phyloP scores from a whole-genome alignment of 1,140 invertebrate species.

The Choristoneura fumiferana region DNA sequence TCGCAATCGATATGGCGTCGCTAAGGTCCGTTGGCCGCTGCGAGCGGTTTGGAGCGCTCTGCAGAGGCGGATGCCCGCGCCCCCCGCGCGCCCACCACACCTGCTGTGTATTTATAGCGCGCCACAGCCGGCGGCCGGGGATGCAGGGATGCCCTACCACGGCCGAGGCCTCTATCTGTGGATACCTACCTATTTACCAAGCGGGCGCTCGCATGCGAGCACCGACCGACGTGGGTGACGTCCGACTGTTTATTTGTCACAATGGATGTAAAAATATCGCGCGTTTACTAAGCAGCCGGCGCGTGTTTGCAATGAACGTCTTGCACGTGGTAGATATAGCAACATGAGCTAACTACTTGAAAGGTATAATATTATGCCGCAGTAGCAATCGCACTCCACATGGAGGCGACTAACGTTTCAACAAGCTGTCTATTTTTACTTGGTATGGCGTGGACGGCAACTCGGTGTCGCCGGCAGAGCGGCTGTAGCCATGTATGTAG shows the following conservation, averaged over 20 bases:
- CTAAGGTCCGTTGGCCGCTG: conserved; percentile 75
- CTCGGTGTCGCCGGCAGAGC: conserved; percentile 4
- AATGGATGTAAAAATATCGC: conserved; percentile 60
- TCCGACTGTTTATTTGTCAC: conserved; percentile 53
- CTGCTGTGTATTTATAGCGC: conserved; percentile 76
- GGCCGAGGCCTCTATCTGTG: conserved; percentile 36
- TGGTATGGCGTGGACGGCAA: conserved; percentile 7
- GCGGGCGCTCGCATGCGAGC: conserved; percentile 29
- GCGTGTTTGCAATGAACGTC: background rate
- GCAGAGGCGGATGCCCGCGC: conserved; percentile 69
- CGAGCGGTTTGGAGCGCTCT: conserved; percentile 65
- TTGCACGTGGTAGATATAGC: conserved; percentile 11
- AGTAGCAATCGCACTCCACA: conserved; percentile 15
- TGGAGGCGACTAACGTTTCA: conserved; percentile 17
- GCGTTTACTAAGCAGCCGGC: conserved; percentile 32
- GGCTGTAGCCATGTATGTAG: conserved; percentile 3
- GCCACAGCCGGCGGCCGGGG: conserved; percentile 61
- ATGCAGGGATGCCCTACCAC: conserved; percentile 65
- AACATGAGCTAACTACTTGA: conserved; percentile 12
- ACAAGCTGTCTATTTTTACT: conserved; percentile 14
- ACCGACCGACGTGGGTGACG: conserved; percentile 40
- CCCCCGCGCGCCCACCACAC: conserved; percentile 55
- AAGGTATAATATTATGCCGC: conserved; percentile 14
- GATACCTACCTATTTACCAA: conserved; percentile 38
- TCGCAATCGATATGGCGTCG: conserved; percentile 77